phyloP scores from a whole-genome alignment of 2,797 vertebrate genomes.

The Oreortyx pictus region DNA sequence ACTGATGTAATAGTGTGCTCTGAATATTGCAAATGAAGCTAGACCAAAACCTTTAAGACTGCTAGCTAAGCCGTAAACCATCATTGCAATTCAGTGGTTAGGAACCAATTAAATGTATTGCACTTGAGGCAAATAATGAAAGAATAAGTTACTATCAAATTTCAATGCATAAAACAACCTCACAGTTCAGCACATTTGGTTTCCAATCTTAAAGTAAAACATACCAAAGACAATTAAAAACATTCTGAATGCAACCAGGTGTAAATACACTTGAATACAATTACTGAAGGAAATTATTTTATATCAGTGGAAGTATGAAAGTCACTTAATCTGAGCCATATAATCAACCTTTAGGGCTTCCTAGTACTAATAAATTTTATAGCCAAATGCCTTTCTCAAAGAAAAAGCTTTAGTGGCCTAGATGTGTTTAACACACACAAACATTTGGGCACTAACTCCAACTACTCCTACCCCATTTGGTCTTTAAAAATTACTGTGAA shows the following conservation, averaged over 20 bases:
- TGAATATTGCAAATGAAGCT: neutral
- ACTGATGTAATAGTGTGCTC: neutral
- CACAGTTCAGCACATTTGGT: neutral
- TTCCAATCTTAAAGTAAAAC: constrained; percentile 28
- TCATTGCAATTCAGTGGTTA: constrained; percentile 21
- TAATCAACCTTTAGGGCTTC: neutral
- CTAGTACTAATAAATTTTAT: neutral
- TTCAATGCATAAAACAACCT: neutral
- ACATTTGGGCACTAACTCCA: neutral
- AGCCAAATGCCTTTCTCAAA: neutral
- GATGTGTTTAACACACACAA: neutral
- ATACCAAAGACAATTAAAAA: constrained; percentile 37
- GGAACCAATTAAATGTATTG: constrained; percentile 37
- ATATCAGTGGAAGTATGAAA: constrained; percentile 10
- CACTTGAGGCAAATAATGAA: constrained; percentile 16
- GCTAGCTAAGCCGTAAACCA: constrained; percentile 22
- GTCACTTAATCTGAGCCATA: constrained; percentile 14
- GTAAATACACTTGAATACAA: constrained; percentile 19
- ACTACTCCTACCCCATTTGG: neutral
- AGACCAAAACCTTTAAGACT: neutral
- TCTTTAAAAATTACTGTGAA: neutral
- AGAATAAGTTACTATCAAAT: constrained; percentile 32
- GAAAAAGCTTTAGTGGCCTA: neutral
- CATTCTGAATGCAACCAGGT: constrained; percentile 25
- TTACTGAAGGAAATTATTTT: constrained; percentile 35